Evolutionary conservation across 2,113 vertebrate genomes (phyloP), one percentile per base, ranked within the genome.

Genomic region (Cryptoleucopteryx plumbea): DNA sequence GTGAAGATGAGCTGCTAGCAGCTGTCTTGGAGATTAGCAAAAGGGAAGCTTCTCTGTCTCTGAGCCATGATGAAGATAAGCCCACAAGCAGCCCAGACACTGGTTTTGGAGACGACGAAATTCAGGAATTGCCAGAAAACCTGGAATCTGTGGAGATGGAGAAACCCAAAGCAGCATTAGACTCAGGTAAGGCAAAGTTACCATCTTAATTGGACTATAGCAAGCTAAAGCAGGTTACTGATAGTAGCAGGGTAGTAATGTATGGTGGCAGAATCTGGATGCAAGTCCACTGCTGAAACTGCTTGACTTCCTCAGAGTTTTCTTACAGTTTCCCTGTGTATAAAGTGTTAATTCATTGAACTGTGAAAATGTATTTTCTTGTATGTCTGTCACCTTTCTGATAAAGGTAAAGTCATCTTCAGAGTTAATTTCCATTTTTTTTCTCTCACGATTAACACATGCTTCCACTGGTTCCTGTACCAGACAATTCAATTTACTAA

Each of bases 11-110:
- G 80, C 98, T 99, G 96, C 91, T 99, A 50, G 99, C 98, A 6
- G 99, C 99, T 13, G 99, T 99, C 86, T 97, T 99, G 63, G 99
- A 99, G 97, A 99, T 99, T 95, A 99, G 99, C 97, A 99, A 73
- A 97, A 98, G 80, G 98, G 99, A 97, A 97, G 95, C 25, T 88
- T 98, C 99, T 12, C 97, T 97, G 3, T 31, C 97, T 85, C 62
- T 94, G 59, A 96, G 93, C 91, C 97, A 96, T 32, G 98, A 98
- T 26, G 99, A 99, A 95, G 97, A 98, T 68, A 99, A 99, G 90
- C 98, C 99, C 11, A 99, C 98, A 70, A 99, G 99, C 97, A 99
- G 98, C 87, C 99, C 99, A 2, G 99, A 99, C 96, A 99, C 99
- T 1, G 99, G 99, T 42, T 99, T 99, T 95, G 99, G 99, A 58